phyloP scores from a whole-genome alignment of 2,888 invertebrate genomes.

The Aspidiotus rigidus region DNA sequence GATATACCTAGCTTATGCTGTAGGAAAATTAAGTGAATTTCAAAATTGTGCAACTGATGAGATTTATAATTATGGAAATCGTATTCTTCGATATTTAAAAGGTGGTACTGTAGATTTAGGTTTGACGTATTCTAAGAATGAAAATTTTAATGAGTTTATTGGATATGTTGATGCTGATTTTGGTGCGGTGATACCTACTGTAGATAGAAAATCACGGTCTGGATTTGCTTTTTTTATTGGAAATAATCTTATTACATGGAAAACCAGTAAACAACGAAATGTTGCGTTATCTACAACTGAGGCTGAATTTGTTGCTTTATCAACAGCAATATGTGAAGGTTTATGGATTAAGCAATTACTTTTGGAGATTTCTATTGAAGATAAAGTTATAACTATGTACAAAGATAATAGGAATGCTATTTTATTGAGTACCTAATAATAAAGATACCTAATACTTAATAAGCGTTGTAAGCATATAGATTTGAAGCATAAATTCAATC shows the following conservation, averaged over 20 bases:
- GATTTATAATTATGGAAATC: background rate
- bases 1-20: background rate
- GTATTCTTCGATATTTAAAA: background rate
- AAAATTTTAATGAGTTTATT: no score
- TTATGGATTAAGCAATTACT: background rate
- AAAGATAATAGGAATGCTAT: slow-evolving; percentile 20
- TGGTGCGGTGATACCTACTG: no score
- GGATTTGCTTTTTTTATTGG: no score
- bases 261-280: background rate
- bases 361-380: background rate
- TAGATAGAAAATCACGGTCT: no score
- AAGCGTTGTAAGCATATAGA: background rate
- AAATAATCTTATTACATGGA: background rate
- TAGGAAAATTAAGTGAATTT: background rate
- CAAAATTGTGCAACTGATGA: background rate
- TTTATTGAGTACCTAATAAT: slow-evolving; percentile 3
- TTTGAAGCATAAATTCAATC: slow-evolving; percentile 10
- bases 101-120: background rate
- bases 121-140: no score
- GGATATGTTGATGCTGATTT: no score
- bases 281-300: background rate
- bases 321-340: background rate
- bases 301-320: background rate
- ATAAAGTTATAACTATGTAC: background rate
- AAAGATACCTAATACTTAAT: slow-evolving; percentile 12